Evolutionary conservation across 2,888 invertebrate species (phyloP), one percentile per base, ranked within the genome.

Genomic region (Ochropleura leucogaster): DNA sequence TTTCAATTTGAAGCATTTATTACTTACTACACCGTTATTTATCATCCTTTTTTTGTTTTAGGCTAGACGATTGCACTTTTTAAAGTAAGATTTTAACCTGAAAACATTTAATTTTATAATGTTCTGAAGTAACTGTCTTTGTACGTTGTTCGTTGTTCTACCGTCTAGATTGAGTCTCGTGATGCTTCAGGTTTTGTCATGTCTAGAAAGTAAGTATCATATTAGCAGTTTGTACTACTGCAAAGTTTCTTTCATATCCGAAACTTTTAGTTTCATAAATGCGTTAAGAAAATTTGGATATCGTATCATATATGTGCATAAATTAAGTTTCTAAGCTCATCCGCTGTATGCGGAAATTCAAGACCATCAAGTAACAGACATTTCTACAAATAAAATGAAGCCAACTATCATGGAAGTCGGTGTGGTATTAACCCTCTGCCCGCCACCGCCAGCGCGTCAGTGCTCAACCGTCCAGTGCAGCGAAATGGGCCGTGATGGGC

Each of bases 401-500:
- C 20, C 65, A 69, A 72, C 69, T 77, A 73, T 82, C 62, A 42
- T 53, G 62, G 60, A 71, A 67, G 80, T 79, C 68, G 44, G 66
- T 71, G 63, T 81, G 69, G 77, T 84, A 81, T 84, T 78, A 85
- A 71, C 77, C 79, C 77, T 82, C 64, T 74, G 67, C 57, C 51
- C 75, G 62, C 63, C 73, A 75, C 76, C 72, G 64, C 74, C 60
- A 42, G 7, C n/a, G 42, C 69, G 67, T 49, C 46, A 59, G 77
- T 82, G 77, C 44, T 82, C 83, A 87, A 81, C 84, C 77, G 87
- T 84, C 84, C 88, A 85, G 76, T 71, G 77, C 80, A 77, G 79
- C 79, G 84, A 89, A 90, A 88, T 88, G 87, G 85, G 74, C 89
- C 88, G 84, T 88, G 89, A 85, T 88, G 85, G 84, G 83, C 90